Evolutionary conservation across 2,113 vertebrate species (phyloP).

Genomic region (Lycaon pictus): DNA sequence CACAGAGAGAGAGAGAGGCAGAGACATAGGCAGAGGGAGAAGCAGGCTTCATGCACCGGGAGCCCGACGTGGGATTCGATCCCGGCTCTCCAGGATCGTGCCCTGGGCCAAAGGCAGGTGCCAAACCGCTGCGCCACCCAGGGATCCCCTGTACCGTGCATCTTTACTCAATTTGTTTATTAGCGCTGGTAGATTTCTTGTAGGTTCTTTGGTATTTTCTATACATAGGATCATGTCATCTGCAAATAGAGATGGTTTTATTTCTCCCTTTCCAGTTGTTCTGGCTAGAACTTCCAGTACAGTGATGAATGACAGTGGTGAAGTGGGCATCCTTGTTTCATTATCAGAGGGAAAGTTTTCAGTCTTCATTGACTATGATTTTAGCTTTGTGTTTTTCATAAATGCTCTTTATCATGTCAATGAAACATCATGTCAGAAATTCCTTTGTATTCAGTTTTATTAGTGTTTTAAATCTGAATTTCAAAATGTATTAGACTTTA

Average conservation of each 20-base stretch:
- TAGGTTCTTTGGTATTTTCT: neutral
- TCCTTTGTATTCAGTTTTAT: neutral
- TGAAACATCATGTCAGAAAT: neutral
- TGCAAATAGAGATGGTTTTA: neutral
- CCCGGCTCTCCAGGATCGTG: too few species aligned
- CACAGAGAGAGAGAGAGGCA: too few species aligned
- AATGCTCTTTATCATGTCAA: neutral
- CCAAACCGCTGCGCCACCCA: too few species aligned
- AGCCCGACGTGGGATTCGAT: too few species aligned
- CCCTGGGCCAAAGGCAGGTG: too few species aligned
- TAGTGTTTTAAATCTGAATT: neutral
- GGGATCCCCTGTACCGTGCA: neutral
- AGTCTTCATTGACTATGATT: neutral
- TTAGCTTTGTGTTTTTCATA: conserved; percentile 7
- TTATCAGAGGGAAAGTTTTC: neutral
- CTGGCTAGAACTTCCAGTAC: neutral
- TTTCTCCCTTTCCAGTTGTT: neutral
- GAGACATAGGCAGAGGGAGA: too few species aligned
- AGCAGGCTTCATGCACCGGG: too few species aligned
- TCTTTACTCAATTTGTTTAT: neutral
- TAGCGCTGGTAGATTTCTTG: neutral
- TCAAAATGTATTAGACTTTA: neutral
- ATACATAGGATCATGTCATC: neutral
- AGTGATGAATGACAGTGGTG: neutral
- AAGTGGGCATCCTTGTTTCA: neutral